Evolutionary conservation across 2,113 vertebrate species (phyloP), one percentile per base, ranked within the genome.

Genomic region (Tonatia bakeri): DNA sequence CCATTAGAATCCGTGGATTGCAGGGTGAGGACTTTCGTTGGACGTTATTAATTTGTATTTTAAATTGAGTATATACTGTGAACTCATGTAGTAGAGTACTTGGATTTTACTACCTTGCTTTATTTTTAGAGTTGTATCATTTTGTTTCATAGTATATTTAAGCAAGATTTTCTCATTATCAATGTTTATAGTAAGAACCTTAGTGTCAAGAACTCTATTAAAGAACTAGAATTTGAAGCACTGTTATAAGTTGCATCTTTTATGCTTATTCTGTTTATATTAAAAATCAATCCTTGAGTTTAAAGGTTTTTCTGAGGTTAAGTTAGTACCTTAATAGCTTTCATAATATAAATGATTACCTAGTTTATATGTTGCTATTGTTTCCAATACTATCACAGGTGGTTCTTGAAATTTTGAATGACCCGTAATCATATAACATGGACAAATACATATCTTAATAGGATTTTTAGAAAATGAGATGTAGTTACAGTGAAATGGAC

Each of bases 61-160:
- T 85, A 85, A 76, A 77, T 59, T 73, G 28, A 84, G 7, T 92
- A 82, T 87, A 81, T 95, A 76, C 14, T 83, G 15, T 73, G 45
- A 92, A 84, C 2, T 5, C n/a, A 3, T 79, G 45, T 59, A 87
- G 17, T 87, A 45, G 54, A 76, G 43, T 77, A 33, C 1, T 1
- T 90, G 40, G n/a, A 86, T 87, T 93, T 83, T 72, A 82, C 56
- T 67, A 28, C 24, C 28, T 92, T 89, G 20, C 6, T 28, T 86
- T 89, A 24, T 86, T 83, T 90, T 83, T 83, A 79, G 73, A 92
- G 33, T 50, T 87, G 50, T 31, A 43, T 56, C 31, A 81, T 64
- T 90, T 96, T 94, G 75, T 92, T 93, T 90, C 19, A 38, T 45
- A 92, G n/a, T 88, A 76, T 52, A 54, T 82, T 82, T 86, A 72